phyloP scores from a whole-genome alignment of 2,888 invertebrate species.

The Minunthozetes semirufus region DNA sequence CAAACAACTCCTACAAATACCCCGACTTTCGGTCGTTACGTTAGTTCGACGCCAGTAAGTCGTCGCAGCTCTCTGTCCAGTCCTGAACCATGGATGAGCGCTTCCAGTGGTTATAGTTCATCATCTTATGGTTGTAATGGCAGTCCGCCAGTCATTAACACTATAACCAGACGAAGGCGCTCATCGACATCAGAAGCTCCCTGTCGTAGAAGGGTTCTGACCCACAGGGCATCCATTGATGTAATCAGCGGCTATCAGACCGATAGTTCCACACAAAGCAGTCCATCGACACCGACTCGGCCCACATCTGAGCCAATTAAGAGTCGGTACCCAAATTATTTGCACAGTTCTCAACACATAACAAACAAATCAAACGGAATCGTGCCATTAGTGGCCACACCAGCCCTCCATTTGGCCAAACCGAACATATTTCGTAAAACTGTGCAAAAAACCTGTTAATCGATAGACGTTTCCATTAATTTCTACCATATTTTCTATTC shows the following conservation, averaged over 20 bases:
- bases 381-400: not conserved
- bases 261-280: not conserved
- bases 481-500: not conserved
- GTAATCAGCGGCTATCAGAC: not conserved
- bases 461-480: not conserved
- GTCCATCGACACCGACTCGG: constrained; percentile 1
- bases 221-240: constrained; percentile 1
- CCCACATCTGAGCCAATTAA: constrained; percentile 34
- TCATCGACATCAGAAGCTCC: not conserved
- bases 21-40: constrained; percentile 27
- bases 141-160: not conserved
- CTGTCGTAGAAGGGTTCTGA: not conserved
- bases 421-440: constrained; percentile 14
- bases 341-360: constrained; percentile 39
- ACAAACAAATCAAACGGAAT: constrained; percentile 26
- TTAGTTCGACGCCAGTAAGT: constrained; percentile 38
- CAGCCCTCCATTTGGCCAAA: constrained; percentile 2
- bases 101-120: constrained; percentile 14
- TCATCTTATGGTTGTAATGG: constrained; percentile 18
- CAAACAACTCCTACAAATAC: constrained; percentile 9
- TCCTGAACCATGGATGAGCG: constrained; percentile 38
- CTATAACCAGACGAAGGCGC: not conserved
- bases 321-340: constrained; percentile 38
- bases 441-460: constrained; percentile 28
- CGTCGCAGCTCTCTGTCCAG: constrained; percentile 37